A percentile compares a stretch with the other conserved stretches of the same genome.
These are phyloP conservation scores for Pristionchus mayeri DNA, from an alignment of 2,888 invertebrate species.

Conservation along the genomic window DNA sequence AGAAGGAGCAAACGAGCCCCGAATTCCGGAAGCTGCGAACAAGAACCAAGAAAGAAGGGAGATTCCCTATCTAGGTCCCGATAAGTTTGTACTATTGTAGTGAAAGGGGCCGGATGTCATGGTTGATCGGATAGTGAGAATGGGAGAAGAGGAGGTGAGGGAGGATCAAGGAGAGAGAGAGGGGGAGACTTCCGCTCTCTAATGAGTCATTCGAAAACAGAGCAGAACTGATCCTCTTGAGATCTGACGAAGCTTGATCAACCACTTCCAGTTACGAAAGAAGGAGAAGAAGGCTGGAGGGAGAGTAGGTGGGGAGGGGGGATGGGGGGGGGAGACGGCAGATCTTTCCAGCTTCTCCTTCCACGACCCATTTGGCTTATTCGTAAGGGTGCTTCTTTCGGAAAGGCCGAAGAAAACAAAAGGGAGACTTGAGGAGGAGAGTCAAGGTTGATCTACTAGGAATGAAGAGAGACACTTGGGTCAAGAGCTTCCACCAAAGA, in stretches of 20 bases:
- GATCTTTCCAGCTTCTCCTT: not conserved
- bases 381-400: slow-evolving; percentile 8
- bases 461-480: not conserved
- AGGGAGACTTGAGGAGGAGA: not conserved
- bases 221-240: not conserved
- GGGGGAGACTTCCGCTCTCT: slow-evolving; percentile 2
- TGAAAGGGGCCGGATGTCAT: slow-evolving; percentile 40
- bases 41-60: not conserved
- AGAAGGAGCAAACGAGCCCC: not conserved
- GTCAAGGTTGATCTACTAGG: slow-evolving; percentile 20
- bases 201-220: slow-evolving; percentile 27
- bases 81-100: slow-evolving; percentile 42
- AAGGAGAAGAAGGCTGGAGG: not conserved
- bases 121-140: slow-evolving; percentile 24
- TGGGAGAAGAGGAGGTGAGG: not conserved
- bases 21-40: slow-evolving; percentile 7
- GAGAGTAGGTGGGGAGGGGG: not conserved
- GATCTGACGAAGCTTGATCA: not conserved
- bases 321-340: not conserved
- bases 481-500: not conserved
- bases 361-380: not conserved
- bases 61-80: slow-evolving; percentile 19
- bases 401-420: slow-evolving; percentile 24
- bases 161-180: slow-evolving; percentile 4
- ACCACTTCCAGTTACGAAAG: not conserved